Evolutionary conservation across 2,888 invertebrate genomes (phyloP).

Genomic region (Andrena marginata): DNA sequence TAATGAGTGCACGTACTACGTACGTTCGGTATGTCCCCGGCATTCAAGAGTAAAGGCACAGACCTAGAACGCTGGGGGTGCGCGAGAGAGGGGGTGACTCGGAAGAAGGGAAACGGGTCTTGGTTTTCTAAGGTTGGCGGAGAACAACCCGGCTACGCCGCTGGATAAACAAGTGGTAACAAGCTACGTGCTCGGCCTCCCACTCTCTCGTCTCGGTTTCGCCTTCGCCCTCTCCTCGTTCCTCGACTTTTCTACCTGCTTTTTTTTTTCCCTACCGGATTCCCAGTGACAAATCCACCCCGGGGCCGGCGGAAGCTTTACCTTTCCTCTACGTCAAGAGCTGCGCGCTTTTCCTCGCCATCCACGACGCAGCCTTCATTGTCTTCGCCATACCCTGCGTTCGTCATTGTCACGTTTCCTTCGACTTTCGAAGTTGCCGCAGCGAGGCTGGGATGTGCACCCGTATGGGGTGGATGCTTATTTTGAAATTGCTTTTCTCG

Average conservation of each 20-base stretch:
- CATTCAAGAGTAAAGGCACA: conserved; percentile 72
- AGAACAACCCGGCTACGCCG: conserved; percentile 70
- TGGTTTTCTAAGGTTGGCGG: conserved; percentile 71
- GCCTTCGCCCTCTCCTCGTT: conserved; percentile 22
- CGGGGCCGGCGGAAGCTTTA: conserved; percentile 42
- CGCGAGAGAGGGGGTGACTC: not conserved
- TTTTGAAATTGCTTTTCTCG: too few species aligned
- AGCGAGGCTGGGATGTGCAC: too few species aligned
- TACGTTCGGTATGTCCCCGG: conserved; percentile 77
- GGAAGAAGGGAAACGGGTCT: conserved; percentile 36
- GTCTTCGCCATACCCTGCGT: not conserved
- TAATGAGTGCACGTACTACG: conserved; percentile 76
- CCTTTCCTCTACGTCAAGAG: not conserved
- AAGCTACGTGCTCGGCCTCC: conserved; percentile 79
- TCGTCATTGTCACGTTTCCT: not conserved
- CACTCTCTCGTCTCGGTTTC: conserved; percentile 61
- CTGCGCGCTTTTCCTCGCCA: not conserved
- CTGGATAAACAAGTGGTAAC: conserved; percentile 82
- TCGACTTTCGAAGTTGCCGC: not conserved
- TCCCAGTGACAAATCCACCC: conserved; percentile 70
- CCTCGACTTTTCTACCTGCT: conserved; percentile 30
- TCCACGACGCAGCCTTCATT: conserved; percentile 25
- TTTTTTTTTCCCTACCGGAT: conserved; percentile 22
- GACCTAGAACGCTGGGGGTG: conserved; percentile 5
- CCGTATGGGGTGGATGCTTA: too few species aligned